phyloP scores from a whole-genome alignment of 1,140 invertebrate genomes.

The Nasonia giraulti region DNA sequence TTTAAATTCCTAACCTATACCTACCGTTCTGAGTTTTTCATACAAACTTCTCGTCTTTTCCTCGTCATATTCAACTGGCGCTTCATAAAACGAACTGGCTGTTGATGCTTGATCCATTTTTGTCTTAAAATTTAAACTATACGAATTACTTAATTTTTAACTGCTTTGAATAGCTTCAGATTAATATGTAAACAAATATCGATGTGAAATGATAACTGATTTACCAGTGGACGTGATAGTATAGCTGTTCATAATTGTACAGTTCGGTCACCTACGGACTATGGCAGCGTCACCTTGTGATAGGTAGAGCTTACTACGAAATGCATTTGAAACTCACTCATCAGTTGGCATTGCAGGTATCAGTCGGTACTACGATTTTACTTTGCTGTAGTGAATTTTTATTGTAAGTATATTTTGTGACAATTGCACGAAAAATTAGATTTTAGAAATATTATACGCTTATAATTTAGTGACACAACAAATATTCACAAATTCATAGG shows the following conservation, averaged over 20 bases:
- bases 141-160: not conserved
- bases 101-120: not conserved
- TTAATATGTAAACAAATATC: not conserved
- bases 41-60: conserved; percentile 7
- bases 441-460: too few relatives aligned
- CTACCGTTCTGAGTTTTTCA: conserved; percentile 12
- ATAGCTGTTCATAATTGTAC: not conserved
- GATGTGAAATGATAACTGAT: too few relatives aligned
- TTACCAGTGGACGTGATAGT: not conserved
- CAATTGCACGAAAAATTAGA: too few relatives aligned
- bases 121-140: not conserved
- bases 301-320: too few relatives aligned
- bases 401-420: too few relatives aligned
- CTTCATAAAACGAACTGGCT: conserved; percentile 26
- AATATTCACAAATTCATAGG: too few relatives aligned
- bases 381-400: too few relatives aligned
- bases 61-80: not conserved
- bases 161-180: not conserved
- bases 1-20: conserved; percentile 25
- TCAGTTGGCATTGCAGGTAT: too few relatives aligned
- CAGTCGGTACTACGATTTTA: too few relatives aligned
- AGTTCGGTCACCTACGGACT: not conserved
- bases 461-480: too few relatives aligned
- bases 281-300: not conserved
- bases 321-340: too few relatives aligned